phyloP scores from a whole-genome alignment of 1,140 invertebrate species.

The Papilio polytes region DNA sequence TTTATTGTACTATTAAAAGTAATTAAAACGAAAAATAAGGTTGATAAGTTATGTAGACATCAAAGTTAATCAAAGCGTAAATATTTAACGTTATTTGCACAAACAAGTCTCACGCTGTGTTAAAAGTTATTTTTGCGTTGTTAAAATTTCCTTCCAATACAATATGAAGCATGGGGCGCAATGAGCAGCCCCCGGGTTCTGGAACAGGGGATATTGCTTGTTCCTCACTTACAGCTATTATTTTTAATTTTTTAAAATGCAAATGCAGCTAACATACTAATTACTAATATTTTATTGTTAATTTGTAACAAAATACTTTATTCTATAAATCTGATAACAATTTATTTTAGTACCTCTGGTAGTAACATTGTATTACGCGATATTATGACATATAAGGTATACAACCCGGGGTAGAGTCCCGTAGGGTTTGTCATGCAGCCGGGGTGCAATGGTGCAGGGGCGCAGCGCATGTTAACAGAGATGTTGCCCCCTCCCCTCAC shows the following conservation, averaged over 20 bases:
- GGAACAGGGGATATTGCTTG: conserved; percentile 17
- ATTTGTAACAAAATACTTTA: background rate
- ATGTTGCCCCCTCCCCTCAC: conserved; percentile 42
- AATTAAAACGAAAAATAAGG: background rate
- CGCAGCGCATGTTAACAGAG: conserved; percentile 44
- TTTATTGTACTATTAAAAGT: background rate
- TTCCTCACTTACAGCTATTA: background rate
- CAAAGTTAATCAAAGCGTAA: conserved; percentile 1
- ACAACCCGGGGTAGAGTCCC: background rate
- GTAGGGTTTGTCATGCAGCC: background rate
- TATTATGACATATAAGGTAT: background rate
- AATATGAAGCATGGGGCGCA: conserved; percentile 44
- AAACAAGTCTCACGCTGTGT: conserved; percentile 57
- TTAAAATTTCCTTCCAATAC: conserved; percentile 49
- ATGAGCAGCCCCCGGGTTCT: conserved; percentile 12
- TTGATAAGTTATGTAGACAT: background rate
- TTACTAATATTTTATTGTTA: background rate
- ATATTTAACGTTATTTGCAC: conserved; percentile 45
- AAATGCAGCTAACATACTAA: background rate
- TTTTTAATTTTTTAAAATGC: background rate
- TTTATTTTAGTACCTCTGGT: background rate
- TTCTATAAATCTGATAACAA: conserved; percentile 1
- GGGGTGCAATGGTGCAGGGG: conserved; percentile 3
- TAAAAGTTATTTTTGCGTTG: conserved; percentile 44
- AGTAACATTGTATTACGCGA: background rate